Conservation (phyloP, 2,113 vertebrate genomes). For the Okapia johnstoni region DNA sequence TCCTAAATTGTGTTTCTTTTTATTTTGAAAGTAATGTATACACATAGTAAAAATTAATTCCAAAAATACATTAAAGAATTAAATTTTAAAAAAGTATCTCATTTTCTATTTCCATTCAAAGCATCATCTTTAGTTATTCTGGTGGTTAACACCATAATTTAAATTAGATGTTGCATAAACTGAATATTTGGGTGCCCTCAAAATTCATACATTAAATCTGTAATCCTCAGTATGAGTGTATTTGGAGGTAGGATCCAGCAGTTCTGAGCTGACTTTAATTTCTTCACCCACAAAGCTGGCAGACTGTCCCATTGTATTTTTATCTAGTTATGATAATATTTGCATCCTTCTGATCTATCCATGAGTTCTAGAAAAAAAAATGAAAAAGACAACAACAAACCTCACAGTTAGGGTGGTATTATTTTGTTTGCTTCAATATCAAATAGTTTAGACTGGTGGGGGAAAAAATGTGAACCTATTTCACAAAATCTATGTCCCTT, state of each 20-base stretch:
- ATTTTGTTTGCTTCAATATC: background rate
- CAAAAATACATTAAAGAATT: background rate
- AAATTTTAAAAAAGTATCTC: background rate
- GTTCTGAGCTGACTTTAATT: background rate
- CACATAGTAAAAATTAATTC: background rate
- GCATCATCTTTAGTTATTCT: background rate
- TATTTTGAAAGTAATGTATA: background rate
- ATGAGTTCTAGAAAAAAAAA: background rate
- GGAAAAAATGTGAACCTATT: background rate
- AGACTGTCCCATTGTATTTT: background rate
- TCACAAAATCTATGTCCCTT: background rate
- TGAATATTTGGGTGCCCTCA: no score
- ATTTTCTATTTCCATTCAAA: background rate
- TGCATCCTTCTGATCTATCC: background rate
- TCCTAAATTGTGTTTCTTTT: background rate
- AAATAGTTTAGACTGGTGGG: background rate
- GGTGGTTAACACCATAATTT: background rate
- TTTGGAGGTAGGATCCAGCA: no score
- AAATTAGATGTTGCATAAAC: background rate
- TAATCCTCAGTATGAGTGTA: accelerated
- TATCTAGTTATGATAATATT: background rate
- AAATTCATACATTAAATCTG: background rate
- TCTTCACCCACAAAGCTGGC: background rate
- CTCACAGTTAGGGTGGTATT: background rate
- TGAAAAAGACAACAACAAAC: background rate